Evolutionary conservation across 2,113 vertebrate species (phyloP).

Genomic region (Etheostoma cragini): DNA sequence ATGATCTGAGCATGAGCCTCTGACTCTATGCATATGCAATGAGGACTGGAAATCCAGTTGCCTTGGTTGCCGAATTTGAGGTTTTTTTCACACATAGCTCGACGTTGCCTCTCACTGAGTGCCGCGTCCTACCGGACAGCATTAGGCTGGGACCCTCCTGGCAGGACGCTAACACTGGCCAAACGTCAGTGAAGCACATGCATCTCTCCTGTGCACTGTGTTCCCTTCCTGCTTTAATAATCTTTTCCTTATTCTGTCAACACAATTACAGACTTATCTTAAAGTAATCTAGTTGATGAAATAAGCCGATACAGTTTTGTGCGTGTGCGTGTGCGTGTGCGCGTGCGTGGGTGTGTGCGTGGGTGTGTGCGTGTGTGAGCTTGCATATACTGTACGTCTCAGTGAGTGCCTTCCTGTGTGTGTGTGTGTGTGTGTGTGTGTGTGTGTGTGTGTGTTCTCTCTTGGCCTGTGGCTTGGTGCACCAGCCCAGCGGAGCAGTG

Average conservation of each 20-base stretch:
- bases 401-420: slow-evolving; percentile 17
- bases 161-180: slow-evolving; percentile 86
- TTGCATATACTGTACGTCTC: slow-evolving; percentile 9
- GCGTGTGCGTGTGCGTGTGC: background rate
- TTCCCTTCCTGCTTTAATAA: slow-evolving; percentile 54
- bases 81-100: slow-evolving; percentile 63
- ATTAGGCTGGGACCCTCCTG: slow-evolving; percentile 75
- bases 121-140: slow-evolving; percentile 78
- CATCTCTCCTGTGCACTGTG: slow-evolving; percentile 66
- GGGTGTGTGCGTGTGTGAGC: background rate
- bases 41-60: slow-evolving; percentile 72
- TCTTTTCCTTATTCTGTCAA: slow-evolving; percentile 55
- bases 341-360: background rate
- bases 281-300: slow-evolving; percentile 65
- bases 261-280: slow-evolving; percentile 75
- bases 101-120: slow-evolving; percentile 48
- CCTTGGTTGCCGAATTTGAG: slow-evolving; percentile 77
- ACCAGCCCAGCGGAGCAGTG: slow-evolving; percentile 89
- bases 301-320: slow-evolving; percentile 26
- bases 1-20: slow-evolving; percentile 83
- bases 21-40: slow-evolving; percentile 84
- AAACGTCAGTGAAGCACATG: slow-evolving; percentile 88
- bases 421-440: slow-evolving; percentile 18
- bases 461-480: slow-evolving; percentile 68
- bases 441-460: slow-evolving; percentile 52